Base-by-base conservation (phyloP, 1,140 invertebrate genomes). In the Cydia splendana region DNA sequence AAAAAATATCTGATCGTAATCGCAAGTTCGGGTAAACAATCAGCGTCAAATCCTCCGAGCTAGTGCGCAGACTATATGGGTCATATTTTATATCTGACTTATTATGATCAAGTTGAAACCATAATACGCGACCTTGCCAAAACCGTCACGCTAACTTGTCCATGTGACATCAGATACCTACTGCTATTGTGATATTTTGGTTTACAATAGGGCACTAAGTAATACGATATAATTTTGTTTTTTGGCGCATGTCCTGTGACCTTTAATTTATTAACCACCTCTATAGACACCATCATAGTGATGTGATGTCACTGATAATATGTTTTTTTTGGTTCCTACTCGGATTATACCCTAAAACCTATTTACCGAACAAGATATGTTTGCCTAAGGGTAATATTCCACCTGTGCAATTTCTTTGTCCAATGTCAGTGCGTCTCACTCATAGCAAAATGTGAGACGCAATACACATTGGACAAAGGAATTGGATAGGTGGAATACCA, bases 61-160 rank as follows among this genome's bases (percentile, higher is more conserved):
- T 97, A 1, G 84, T 95, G 1, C 95, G 96, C n/a, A 97, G 97
- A 89, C 87, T 0, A 48, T 48, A 48, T 48, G 45, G 13, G 45
- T 13, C 45, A 15, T 15, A 48, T 48, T 48, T 48, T 45, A 45
- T 45, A 48, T 48, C 45, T 15, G 10, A 13, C 12, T 45, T 5
- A 45, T 13, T 13, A 45, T 13, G 42, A 3, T 45, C 42, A 45
- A 1, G 6, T 24, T 24, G 24, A 2, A 24, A 24, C 24, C 24
- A 24, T 2, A 24, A 24, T 24, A 24, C 24, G 24, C 2, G 57
- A 24, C 57, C 20, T 62, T 62, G 57, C 9, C 10, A 9, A 24
- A 24, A 62, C 18, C n/a, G 67, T 42, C 18, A 71, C 38, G 38
- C 67, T 18, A 69, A 45, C 67, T 18, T 71, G 48, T 7, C 4